A percentile compares a stretch with the other conserved stretches of the same genome.
Evolutionary conservation across 2,888 invertebrate genomes (phyloP).

Genomic region (Drosophila tanythrix): DNA sequence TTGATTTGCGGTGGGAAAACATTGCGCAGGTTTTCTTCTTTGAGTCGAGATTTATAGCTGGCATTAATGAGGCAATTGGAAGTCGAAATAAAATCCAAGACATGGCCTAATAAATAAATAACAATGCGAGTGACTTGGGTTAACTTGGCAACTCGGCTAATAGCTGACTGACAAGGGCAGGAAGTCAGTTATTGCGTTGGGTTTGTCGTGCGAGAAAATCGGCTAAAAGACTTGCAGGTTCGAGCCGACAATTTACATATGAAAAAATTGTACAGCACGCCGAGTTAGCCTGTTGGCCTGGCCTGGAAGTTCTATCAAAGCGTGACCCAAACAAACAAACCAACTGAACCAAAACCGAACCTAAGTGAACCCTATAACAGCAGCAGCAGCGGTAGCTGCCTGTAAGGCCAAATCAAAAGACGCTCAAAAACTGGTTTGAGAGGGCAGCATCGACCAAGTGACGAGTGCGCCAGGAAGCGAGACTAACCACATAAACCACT

Average conservation of each 20-base stretch:
- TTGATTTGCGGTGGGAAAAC: conserved; percentile 60
- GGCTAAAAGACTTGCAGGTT: conserved; percentile 24
- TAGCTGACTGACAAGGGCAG: conserved; percentile 41
- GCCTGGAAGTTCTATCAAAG: conserved; percentile 69
- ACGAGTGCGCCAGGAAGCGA: conserved; percentile 69
- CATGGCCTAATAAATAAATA: conserved; percentile 34
- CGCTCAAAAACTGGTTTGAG: conserved; percentile 68
- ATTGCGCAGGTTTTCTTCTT: conserved; percentile 30
- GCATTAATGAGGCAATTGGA: conserved; percentile 48
- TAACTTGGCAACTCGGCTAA: conserved; percentile 28
- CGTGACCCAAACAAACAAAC: conserved; percentile 73
- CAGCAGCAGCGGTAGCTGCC: conserved; percentile 12
- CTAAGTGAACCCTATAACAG: conserved; percentile 29
- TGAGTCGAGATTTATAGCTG: conserved; percentile 46
- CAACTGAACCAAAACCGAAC: conserved; percentile 36
- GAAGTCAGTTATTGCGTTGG: conserved; percentile 10
- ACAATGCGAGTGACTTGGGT: neutral
- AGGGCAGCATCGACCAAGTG: conserved; percentile 38
- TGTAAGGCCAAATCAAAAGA: conserved; percentile 57
- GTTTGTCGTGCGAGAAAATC: conserved; percentile 33
- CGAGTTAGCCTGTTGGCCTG: conserved; percentile 7
- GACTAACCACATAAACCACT: conserved; percentile 67
- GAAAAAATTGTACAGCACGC: conserved; percentile 55
- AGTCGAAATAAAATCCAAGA: conserved; percentile 43
- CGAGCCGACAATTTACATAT: conserved; percentile 66